A percentile compares a stretch with the other conserved stretches of the same genome.
Evolutionary conservation across 1,140 invertebrate genomes (phyloP).

Genomic region (Thaumatotibia leucotreta): DNA sequence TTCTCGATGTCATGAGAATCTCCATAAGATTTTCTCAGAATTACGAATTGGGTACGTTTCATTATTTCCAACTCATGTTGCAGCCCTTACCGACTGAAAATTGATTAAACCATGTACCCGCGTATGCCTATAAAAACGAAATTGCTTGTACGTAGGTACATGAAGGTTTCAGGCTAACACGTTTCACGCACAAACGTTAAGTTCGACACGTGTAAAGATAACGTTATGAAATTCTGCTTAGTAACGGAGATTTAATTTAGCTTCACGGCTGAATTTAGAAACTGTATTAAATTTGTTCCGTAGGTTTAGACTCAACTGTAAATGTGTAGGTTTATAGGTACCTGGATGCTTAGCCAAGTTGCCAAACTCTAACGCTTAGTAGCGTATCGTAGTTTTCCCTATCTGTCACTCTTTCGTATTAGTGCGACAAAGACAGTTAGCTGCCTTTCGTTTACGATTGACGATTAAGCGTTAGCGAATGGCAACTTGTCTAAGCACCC

Average conservation of each 20-base stretch:
- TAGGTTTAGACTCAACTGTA: not conserved
- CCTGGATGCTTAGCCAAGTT: not conserved
- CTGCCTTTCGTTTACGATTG: too few species aligned
- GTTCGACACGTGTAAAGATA: not conserved
- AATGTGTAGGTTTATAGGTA: not conserved
- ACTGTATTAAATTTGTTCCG: not conserved
- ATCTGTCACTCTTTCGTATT: too few species aligned
- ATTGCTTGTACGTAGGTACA: not conserved
- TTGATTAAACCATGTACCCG: constrained; percentile 7
- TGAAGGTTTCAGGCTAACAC: not conserved
- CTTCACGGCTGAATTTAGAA: not conserved
- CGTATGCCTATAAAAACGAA: not conserved
- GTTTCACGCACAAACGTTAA: not conserved
- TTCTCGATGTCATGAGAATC: too few species aligned
- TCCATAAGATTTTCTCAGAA: too few species aligned
- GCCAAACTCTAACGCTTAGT: too few species aligned
- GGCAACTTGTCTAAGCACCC: too few species aligned
- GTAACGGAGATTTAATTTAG: not conserved
- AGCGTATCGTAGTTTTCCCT: too few species aligned
- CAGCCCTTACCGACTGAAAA: not conserved
- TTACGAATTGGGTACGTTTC: not conserved
- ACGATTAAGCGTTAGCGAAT: too few species aligned
- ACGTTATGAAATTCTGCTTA: not conserved
- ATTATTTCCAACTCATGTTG: not conserved
- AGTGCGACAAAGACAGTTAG: too few species aligned